Evolutionary conservation across 1,140 invertebrate species (phyloP), one percentile per base, ranked within the genome.

Genomic region (Bathynomus jamesi): DNA sequence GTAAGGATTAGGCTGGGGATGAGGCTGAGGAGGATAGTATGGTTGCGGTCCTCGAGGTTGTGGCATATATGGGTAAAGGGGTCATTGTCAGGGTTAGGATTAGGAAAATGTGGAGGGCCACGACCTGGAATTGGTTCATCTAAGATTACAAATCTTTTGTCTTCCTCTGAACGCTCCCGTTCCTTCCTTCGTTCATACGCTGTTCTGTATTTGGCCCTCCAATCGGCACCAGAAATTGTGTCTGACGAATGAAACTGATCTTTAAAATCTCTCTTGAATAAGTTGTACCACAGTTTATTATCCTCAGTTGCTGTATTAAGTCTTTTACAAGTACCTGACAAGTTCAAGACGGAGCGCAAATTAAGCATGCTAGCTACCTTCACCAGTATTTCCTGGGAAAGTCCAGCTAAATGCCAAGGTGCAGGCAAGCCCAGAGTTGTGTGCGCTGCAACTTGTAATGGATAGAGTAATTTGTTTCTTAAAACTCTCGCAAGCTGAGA

Each of bases 361-460:
- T 73, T 69, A 61, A 76, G 53, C 1, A 28, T 27, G 4, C 32
- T 27, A 7, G 67, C 71, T 30, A 71, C 65, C 0, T 28, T 61
- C 28, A 76, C 31, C 5, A 76, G 29, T 40, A 76, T 31, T 31
- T 76, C 75, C n/a, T 71, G 70, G 10, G 75, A 72, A 17, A 76
- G 53, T 17, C 75, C 75, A n/a, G 69, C 71, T 27, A 76, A 40
- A 28, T 76, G 75, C 66, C 69, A 76, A 5, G 75, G 75, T 2
- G 75, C 72, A 4, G 75, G 75, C 13, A 76, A 61, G 8, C 69
- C 75, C 32, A 76, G 61, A 11, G 62, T 70, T 61, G 69, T 53
- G 30, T 76, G 75, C 24, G 72, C 75, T 10, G 75, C 71, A 21
- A 76, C 61, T 46, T 76, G 75, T 40, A 76, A 29, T 13, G 75